These are phyloP conservation scores for Aplysina aerophoba DNA, from an alignment of 37 sponge, comb jelly and placozoan species.

Conservation along the genomic window DNA sequence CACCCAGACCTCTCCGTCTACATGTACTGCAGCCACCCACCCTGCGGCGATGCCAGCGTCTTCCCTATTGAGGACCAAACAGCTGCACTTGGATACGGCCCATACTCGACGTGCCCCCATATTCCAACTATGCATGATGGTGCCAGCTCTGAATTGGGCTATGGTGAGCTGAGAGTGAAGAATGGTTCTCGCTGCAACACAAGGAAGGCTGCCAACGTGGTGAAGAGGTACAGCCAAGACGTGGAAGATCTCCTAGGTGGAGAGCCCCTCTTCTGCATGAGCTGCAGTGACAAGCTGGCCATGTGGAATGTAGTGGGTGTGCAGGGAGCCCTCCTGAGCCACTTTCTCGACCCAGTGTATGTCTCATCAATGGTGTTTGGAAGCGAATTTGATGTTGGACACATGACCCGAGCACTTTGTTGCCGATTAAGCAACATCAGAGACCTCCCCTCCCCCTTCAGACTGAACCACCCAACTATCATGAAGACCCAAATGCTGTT, in stretches of 20 bases:
- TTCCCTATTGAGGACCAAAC: neutral
- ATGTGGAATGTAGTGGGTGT: slow-evolving; percentile 37
- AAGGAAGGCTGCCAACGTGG: neutral
- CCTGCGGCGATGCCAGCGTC: slow-evolving; percentile 51
- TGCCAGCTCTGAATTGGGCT: neutral
- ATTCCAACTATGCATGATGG: neutral
- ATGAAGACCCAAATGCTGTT: neutral
- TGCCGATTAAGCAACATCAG: slow-evolving; percentile 17
- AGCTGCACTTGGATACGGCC: too few species aligned
- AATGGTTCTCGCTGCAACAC: neutral
- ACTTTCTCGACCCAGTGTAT: slow-evolving; percentile 31
- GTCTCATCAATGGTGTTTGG: slow-evolving; percentile 12
- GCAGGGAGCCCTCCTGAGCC: slow-evolving; percentile 32
- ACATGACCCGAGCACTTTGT: slow-evolving; percentile 56
- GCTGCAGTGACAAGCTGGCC: slow-evolving; percentile 45
- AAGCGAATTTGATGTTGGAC: neutral
- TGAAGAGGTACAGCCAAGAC: neutral
- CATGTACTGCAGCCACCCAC: slow-evolving; percentile 46
- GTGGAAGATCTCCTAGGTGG: slow-evolving; percentile 42
- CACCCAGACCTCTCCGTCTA: slow-evolving; percentile 44
- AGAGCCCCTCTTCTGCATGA: slow-evolving; percentile 45
- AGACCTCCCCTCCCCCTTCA: slow-evolving; percentile 6
- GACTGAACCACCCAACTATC: slow-evolving; percentile 18
- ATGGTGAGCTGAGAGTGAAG: slow-evolving; percentile 49
- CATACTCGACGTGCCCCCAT: neutral